phyloP scores from a whole-genome alignment of 2,888 invertebrate species.

The Tyria jacobaeae region DNA sequence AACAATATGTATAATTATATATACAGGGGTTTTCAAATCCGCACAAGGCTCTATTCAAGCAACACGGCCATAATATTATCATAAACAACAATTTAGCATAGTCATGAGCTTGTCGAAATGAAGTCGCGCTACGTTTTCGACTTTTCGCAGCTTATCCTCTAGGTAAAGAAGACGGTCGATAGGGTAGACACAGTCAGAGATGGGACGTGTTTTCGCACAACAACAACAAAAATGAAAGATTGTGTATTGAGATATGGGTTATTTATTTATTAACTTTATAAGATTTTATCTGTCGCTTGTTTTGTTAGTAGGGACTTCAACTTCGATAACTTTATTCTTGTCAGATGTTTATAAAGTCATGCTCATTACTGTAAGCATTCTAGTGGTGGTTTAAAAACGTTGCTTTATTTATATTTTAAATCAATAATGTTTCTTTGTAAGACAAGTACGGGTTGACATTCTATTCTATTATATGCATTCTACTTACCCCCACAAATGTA shows the following conservation, averaged over 20 bases:
- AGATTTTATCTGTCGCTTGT: conserved; percentile 13
- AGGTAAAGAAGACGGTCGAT: conserved; percentile 50
- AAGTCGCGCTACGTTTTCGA: conserved; percentile 50
- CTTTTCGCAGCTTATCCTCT: conserved; percentile 51
- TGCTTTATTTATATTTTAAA: no score
- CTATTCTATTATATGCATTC: no score
- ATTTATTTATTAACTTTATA: conserved; percentile 28
- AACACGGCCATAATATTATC: conserved; percentile 44
- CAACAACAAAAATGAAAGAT: conserved; percentile 28
- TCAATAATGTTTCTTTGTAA: no score
- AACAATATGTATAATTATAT: conserved; percentile 31
- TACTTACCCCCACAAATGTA: no score
- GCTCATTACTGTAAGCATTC: background rate
- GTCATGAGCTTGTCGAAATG: conserved; percentile 39
- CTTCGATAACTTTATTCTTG: background rate
- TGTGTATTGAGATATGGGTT: conserved; percentile 20
- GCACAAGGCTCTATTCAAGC: conserved; percentile 21
- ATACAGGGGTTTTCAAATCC: conserved; percentile 21
- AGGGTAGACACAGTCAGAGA: conserved; percentile 31
- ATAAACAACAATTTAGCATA: conserved; percentile 52
- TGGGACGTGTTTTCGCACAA: conserved; percentile 32
- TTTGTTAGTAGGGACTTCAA: conserved; percentile 10
- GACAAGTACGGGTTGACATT: no score
- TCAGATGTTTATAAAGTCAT: background rate
- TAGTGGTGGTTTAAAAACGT: no score